A percentile compares a stretch with the other conserved stretches of the same genome.
These are phyloP conservation scores for Entomobrya multifasciata DNA, from an alignment of 2,888 invertebrate species.

Conservation along the genomic window DNA sequence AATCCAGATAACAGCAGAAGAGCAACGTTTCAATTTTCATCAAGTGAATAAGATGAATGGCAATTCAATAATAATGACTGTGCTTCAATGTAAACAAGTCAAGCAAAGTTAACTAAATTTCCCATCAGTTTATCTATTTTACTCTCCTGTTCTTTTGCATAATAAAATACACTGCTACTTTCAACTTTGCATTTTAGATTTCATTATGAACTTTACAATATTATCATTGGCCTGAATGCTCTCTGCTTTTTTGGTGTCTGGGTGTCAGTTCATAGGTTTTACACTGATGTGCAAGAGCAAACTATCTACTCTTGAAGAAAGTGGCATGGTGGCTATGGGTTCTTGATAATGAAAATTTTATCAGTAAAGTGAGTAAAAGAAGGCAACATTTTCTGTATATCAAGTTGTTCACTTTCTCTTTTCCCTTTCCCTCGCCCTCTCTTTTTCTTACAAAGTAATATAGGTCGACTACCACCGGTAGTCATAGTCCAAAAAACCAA, in stretches of 20 bases:
- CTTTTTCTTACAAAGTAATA: conserved; percentile 28
- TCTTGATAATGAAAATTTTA: neutral
- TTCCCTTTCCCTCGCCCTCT: neutral
- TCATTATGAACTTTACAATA: conserved; percentile 32
- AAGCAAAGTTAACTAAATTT: neutral
- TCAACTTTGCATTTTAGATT: neutral
- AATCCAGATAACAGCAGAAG: neutral
- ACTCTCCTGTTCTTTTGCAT: conserved; percentile 1
- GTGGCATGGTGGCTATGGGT: too few relatives aligned
- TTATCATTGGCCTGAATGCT: conserved; percentile 14
- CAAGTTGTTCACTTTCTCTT: conserved; percentile 30
- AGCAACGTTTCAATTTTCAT: conserved; percentile 51
- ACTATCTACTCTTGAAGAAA: neutral
- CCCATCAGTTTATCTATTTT: neutral
- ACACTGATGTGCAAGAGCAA: neutral
- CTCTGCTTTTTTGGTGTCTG: neutral
- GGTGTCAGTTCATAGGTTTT: conserved; percentile 40
- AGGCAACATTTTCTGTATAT: neutral
- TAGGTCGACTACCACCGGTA: conserved; percentile 6
- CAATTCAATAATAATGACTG: neutral
- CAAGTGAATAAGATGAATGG: neutral
- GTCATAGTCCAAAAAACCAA: neutral
- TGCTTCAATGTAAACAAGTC: neutral
- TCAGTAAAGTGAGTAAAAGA: neutral
- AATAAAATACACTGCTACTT: neutral